Percentiles rank a stretch among this genome's conserved stretches.
Evolutionary conservation across 2,888 invertebrate genomes (phyloP).

Genomic region (Volucella bombylans): DNA sequence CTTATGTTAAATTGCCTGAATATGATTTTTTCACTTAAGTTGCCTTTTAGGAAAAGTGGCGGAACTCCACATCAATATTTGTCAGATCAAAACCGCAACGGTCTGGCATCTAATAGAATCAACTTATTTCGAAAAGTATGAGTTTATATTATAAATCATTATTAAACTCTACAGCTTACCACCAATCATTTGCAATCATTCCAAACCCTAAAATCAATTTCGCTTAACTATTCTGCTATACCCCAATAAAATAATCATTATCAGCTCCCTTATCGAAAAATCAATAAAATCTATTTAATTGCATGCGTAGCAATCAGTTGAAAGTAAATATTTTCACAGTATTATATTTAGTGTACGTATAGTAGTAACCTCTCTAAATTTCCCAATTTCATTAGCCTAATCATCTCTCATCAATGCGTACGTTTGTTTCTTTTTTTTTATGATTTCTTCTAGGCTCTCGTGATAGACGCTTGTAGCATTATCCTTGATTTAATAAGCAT

Average conservation of each 20-base stretch:
- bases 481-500: constrained; percentile 82
- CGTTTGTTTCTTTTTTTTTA: constrained; percentile 54
- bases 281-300: constrained; percentile 32
- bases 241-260: not conserved
- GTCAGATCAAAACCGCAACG: too few species aligned
- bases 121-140: too few species aligned
- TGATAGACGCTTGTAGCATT: constrained; percentile 81
- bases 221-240: constrained; percentile 6
- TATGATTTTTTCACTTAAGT: too few species aligned
- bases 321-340: not conserved
- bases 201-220: not conserved
- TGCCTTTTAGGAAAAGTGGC: too few species aligned
- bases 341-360: too few species aligned
- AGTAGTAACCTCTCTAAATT: not conserved
- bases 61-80: too few species aligned
- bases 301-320: constrained; percentile 12
- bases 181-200: too few species aligned
- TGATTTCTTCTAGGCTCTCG: constrained; percentile 80
- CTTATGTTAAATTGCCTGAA: too few species aligned
- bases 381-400: constrained; percentile 23
- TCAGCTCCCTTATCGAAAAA: not conserved
- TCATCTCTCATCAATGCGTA: constrained; percentile 57
- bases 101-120: too few species aligned
- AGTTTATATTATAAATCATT: too few species aligned
- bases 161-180: too few species aligned